Percentiles rank a stretch among this genome's conserved stretches.
Conservation (phyloP, 2,113 vertebrate genomes). For the Rhipidura dahli region DNA sequence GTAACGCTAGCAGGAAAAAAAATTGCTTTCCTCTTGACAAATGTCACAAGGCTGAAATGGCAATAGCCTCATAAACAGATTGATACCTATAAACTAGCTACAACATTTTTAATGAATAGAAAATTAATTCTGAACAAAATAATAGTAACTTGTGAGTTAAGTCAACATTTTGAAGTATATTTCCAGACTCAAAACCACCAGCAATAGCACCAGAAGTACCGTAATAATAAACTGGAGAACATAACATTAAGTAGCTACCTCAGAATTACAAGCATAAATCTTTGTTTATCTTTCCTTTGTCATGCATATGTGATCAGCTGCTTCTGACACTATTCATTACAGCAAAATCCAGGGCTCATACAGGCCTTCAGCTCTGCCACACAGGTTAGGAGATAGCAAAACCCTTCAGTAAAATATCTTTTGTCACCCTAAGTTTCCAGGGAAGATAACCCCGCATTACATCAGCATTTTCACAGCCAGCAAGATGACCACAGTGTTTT, state of each 20-base stretch:
- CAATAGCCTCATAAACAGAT: neutral
- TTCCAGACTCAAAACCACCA: neutral
- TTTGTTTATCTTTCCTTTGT: neutral
- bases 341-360: neutral
- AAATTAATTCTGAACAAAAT: neutral
- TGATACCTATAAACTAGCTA: neutral
- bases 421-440: neutral
- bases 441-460: neutral
- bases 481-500: neutral
- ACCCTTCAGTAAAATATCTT: neutral
- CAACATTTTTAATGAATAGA: constrained; percentile 4
- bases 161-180: neutral
- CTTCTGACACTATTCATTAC: neutral
- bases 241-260: neutral
- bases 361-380: neutral
- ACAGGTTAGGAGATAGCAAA: neutral
- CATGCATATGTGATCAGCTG: neutral
- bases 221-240: neutral
- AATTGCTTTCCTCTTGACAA: neutral
- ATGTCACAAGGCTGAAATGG: neutral
- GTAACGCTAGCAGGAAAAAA: neutral
- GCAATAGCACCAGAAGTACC: too few relatives aligned
- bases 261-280: constrained; percentile 34
- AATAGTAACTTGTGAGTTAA: neutral
- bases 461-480: neutral